Evolutionary conservation across 2,797 vertebrate species (phyloP), one percentile per base, ranked within the genome.

Genomic region (Danionella dracula): DNA sequence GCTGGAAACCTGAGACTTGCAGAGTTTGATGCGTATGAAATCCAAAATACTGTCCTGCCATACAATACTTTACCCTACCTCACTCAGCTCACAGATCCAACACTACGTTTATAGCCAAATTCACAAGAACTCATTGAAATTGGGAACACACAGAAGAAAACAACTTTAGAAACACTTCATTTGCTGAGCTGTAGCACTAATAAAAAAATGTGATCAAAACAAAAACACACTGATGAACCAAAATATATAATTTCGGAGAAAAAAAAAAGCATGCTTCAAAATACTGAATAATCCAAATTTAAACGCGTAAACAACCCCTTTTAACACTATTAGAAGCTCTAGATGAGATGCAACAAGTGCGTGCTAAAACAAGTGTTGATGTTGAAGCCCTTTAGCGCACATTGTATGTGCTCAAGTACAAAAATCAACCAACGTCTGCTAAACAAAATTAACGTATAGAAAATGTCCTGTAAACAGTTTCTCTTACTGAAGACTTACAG

Each of bases 1-100:
- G 54, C 44, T 53, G 34, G 60, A 68, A 59, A 71, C 68, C 73
- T 75, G 73, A 74, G 62, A 74, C 59, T 60, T 13, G 19, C 49
- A 15, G 65, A 51, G 49, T 59, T 62, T 60, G 48, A 57, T 66
- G 53, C 53, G 45, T 20, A 12, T 31, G 53, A 46, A 44, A n/a
- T 8, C 21, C 45, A 27, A 35, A 65, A 65, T 53, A 65, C 68
- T 71, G 53, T 57, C 38, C 53, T 48, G 34, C 15, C 51, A 66
- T 48, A 48, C 34, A 66, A 56, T 38, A 56, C 40, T 54, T 34
- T 17, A n/a, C n/a, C n/a, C 23, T 16, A 58, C 40, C 29, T 50
- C n/a, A 1, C 19, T 59, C 40, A 59, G 41, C 56, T 59, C 56
- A 13, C 56, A 45, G 56, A 38, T 54, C 34, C n/a, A 53, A 7